Conservation (phyloP, 2,113 vertebrate species). For the Lophochroa leadbeateri region DNA sequence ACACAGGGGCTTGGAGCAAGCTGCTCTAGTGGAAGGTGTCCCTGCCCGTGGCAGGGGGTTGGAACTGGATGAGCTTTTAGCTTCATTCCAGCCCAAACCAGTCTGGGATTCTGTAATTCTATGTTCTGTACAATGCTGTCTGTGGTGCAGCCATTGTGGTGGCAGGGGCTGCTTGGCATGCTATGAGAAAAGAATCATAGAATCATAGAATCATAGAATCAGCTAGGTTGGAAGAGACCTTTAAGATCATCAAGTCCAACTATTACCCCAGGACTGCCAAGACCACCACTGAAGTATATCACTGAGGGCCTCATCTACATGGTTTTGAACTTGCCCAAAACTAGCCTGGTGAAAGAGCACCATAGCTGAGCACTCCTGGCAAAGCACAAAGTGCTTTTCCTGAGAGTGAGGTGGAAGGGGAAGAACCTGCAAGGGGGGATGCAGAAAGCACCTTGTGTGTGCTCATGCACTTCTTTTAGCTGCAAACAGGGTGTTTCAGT, state of each 20-base stretch:
- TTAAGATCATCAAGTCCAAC: too few species aligned
- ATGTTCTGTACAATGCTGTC: neutral
- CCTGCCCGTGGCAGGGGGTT: neutral
- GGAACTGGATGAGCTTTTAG: neutral
- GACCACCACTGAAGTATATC: too few species aligned
- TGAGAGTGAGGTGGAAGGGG: neutral
- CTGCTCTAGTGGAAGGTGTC: neutral
- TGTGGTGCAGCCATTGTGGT: fast-evolving
- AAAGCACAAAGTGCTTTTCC: neutral
- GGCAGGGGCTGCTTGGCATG: neutral
- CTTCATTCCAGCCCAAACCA: neutral
- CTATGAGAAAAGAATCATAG: neutral
- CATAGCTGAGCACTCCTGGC: neutral
- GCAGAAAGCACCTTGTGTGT: fast-evolving
- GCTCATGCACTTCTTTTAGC: fast-evolving
- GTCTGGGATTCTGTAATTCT: neutral
- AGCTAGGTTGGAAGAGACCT: too few species aligned
- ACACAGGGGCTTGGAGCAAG: neutral
- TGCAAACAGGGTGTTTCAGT: neutral
- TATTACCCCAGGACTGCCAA: too few species aligned
- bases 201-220: too few species aligned
- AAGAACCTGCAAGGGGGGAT: too few species aligned
- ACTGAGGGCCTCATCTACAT: too few species aligned
- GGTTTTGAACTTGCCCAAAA: too few species aligned
- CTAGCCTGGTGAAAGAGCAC: neutral